Conservation (phyloP, 2,797 vertebrate species). For the Onychomys torridus region DNA sequence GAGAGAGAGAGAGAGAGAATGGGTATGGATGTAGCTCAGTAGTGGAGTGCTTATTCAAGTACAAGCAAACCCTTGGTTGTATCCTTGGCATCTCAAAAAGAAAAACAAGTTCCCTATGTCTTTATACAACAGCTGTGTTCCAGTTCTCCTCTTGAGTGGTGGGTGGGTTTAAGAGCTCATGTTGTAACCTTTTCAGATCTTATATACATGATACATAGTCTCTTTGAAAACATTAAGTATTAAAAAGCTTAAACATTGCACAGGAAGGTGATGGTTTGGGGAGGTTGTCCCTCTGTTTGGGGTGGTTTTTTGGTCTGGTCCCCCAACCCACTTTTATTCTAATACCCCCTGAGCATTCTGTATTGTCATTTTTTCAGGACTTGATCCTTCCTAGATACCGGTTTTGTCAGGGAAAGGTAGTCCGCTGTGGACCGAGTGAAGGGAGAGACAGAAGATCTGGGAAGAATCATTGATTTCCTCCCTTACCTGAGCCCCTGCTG, state of each 20-base stretch:
- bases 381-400: neutral
- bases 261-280: neutral
- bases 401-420: neutral
- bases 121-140: neutral
- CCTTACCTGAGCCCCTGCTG: neutral
- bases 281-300: neutral
- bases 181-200: neutral
- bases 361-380: neutral
- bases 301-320: neutral
- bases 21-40: neutral
- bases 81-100: neutral
- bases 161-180: neutral
- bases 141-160: neutral
- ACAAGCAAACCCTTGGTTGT: neutral
- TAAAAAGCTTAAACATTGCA: neutral
- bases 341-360: neutral
- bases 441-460: neutral
- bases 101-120: neutral
- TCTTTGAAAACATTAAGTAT: neutral
- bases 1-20: neutral
- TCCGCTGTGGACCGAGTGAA: neutral
- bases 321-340: neutral
- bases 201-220: neutral
- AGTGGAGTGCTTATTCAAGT: neutral
- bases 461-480: neutral